These are phyloP conservation scores for Drosophila phalerata DNA, from an alignment of 2,888 invertebrate genomes.

Conservation along the genomic window DNA sequence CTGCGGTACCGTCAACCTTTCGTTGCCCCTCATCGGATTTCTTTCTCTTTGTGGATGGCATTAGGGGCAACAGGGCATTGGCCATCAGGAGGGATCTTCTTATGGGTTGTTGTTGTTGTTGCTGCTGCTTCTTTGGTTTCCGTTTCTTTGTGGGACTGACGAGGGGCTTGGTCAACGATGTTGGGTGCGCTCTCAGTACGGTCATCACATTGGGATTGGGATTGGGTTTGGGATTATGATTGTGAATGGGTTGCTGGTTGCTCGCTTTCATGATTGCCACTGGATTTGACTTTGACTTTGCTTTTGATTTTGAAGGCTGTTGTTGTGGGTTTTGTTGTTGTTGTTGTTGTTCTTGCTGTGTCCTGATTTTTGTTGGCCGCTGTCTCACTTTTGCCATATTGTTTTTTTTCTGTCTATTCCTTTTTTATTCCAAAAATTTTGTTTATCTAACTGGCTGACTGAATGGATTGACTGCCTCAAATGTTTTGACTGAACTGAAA, in stretches of 20 bases:
- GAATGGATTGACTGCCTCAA: slow-evolving; percentile 28
- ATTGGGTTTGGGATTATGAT: too few species aligned
- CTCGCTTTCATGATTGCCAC: neutral
- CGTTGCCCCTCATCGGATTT: neutral
- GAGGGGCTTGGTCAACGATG: neutral
- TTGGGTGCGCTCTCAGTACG: neutral
- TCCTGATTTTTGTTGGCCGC: slow-evolving; percentile 4
- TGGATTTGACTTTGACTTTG: neutral
- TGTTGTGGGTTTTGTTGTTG: neutral
- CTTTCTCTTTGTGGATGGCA: slow-evolving; percentile 6
- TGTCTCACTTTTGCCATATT: slow-evolving; percentile 35
- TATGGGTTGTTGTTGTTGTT: neutral
- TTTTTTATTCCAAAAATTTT: slow-evolving; percentile 37
- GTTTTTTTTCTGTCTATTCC: slow-evolving; percentile 8
- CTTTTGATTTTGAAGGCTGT: neutral
- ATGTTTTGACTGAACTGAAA: slow-evolving; percentile 15
- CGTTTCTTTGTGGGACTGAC: neutral
- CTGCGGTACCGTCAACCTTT: neutral
- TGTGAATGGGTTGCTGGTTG: too few species aligned
- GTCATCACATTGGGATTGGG: slow-evolving; percentile 9
- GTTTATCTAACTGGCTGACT: slow-evolving; percentile 20
- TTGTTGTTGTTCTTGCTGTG: slow-evolving; percentile 7
- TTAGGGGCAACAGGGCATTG: slow-evolving; percentile 22
- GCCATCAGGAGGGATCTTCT: slow-evolving; percentile 31
- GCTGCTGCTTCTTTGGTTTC: slow-evolving; percentile 3